phyloP scores from a whole-genome alignment of 1,140 invertebrate genomes.

The Trachymyrmex cornetzi region DNA sequence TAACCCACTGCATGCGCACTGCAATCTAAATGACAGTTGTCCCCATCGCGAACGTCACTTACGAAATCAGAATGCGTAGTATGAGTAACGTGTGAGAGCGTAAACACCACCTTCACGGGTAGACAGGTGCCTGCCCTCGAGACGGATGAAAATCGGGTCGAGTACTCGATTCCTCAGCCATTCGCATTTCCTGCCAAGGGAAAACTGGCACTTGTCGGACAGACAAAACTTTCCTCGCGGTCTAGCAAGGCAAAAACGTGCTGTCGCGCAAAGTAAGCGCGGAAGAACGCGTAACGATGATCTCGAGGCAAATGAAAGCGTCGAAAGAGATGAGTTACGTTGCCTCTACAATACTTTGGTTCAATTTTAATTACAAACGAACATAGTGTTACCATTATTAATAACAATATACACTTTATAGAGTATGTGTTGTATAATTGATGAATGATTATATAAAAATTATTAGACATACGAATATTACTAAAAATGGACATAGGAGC shows the following conservation, averaged over 20 bases:
- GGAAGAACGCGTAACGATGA: slow-evolving; percentile 6
- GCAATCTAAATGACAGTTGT: slow-evolving; percentile 48
- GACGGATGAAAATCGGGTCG: slow-evolving; percentile 69
- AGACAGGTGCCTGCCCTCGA: slow-evolving; percentile 61
- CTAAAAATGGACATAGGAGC: neutral
- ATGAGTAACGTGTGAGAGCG: slow-evolving; percentile 38
- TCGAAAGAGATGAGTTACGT: neutral
- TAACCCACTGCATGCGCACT: slow-evolving; percentile 30
- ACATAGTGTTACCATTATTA: neutral
- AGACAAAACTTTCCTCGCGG: slow-evolving; percentile 55
- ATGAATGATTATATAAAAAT: slow-evolving; percentile 7
- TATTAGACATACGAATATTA: slow-evolving; percentile 11
- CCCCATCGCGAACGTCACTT: slow-evolving; percentile 56
- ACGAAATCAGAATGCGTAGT: slow-evolving; percentile 62
- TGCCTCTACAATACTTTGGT: neutral
- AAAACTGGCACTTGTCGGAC: slow-evolving; percentile 56
- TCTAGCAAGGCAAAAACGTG: slow-evolving; percentile 12
- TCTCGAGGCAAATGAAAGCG: slow-evolving; percentile 44
- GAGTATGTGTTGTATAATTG: slow-evolving; percentile 22
- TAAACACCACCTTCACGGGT: slow-evolving; percentile 40
- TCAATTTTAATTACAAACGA: slow-evolving; percentile 49
- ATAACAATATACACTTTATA: neutral
- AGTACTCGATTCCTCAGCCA: slow-evolving; percentile 65
- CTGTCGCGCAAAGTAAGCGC: slow-evolving; percentile 20
- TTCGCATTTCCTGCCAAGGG: slow-evolving; percentile 51